A percentile compares a stretch with the other conserved stretches of the same genome.
Evolutionary conservation across 2,888 invertebrate genomes (phyloP).

Genomic region (Eledone cirrhosa): DNA sequence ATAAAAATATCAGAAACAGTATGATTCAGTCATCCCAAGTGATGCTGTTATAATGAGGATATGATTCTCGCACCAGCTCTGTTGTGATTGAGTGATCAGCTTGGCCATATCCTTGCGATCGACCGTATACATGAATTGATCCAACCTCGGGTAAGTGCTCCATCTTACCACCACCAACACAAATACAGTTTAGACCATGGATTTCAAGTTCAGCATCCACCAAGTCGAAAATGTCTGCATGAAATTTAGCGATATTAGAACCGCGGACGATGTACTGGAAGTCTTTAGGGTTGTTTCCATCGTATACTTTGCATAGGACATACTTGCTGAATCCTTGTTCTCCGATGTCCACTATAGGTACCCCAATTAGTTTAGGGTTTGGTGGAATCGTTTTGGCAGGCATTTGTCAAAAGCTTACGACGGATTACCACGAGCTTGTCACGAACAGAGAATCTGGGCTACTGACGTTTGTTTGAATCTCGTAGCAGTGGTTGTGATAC

Average conservation of each 20-base stretch:
- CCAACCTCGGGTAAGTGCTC: conserved; percentile 80
- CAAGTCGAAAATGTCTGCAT: conserved; percentile 83
- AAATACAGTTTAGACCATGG: conserved; percentile 76
- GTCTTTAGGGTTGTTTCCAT: conserved; percentile 47
- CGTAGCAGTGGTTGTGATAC: too few relatives aligned
- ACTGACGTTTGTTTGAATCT: too few relatives aligned
- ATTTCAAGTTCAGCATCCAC: conserved; percentile 57
- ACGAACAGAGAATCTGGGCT: too few relatives aligned
- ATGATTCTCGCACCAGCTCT: conserved; percentile 78
- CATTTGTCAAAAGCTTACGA: conserved; percentile 36
- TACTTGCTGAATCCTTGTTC: conserved; percentile 82
- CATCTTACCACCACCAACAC: conserved; percentile 93
- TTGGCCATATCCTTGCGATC: conserved; percentile 89
- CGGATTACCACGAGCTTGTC: not conserved
- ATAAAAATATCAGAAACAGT: too few relatives aligned
- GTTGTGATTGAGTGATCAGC: conserved; percentile 87
- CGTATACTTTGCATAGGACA: conserved; percentile 81
- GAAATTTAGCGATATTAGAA: conserved; percentile 77
- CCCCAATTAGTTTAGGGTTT: conserved; percentile 45
- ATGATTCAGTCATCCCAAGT: conserved; percentile 72
- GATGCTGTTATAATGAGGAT: conserved; percentile 77
- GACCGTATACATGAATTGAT: conserved; percentile 86
- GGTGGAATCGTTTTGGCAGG: conserved; percentile 42
- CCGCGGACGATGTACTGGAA: conserved; percentile 79
- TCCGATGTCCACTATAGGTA: conserved; percentile 64